These are phyloP conservation scores for Terrapene triunguis DNA, from an alignment of 2,113 vertebrate genomes.

Conservation along the genomic window DNA sequence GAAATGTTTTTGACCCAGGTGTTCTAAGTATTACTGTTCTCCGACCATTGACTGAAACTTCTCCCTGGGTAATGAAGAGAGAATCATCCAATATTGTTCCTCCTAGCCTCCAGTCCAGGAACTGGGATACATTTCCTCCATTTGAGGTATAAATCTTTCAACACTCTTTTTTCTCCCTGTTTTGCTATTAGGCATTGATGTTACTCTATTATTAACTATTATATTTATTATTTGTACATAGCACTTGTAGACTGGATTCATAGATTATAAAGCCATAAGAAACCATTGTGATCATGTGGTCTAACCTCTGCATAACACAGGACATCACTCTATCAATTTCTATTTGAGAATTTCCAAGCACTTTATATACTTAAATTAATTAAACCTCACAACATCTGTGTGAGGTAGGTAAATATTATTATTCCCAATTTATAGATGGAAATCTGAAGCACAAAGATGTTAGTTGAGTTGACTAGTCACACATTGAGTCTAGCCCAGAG, in stretches of 20 bases:
- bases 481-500: background rate
- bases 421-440: background rate
- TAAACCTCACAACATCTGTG: background rate
- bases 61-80: constrained; percentile 86
- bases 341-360: background rate
- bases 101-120: constrained; percentile 82
- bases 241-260: background rate
- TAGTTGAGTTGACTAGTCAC: background rate
- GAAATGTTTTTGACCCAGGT: constrained; percentile 76
- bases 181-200: background rate
- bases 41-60: constrained; percentile 80
- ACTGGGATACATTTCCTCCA: constrained; percentile 79
- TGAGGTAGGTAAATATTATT: background rate
- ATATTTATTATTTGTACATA: background rate
- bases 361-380: background rate
- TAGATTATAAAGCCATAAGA: background rate
- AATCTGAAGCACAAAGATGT: background rate
- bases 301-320: background rate
- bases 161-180: background rate
- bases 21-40: constrained; percentile 86
- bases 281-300: background rate
- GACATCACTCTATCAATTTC: background rate
- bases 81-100: constrained; percentile 84
- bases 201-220: background rate
- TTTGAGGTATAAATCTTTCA: constrained; percentile 81